These are phyloP conservation scores for Micromys minutus DNA, from an alignment of 2,113 vertebrate species.

Conservation along the genomic window DNA sequence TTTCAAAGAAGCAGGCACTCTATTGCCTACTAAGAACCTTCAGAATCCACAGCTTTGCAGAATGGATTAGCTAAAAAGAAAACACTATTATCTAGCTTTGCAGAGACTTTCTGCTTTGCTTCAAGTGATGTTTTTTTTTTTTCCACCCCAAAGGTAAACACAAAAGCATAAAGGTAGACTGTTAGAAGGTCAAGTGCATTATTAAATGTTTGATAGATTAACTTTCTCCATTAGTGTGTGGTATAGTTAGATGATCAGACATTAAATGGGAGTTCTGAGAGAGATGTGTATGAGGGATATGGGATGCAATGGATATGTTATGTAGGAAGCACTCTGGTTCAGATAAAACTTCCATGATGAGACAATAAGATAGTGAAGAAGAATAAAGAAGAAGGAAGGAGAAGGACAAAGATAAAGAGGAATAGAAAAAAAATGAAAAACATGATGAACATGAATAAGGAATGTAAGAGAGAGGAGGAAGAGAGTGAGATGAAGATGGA, in stretches of 20 bases:
- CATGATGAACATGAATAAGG: background rate
- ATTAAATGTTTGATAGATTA: background rate
- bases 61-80: conserved; percentile 74
- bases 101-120: conserved; percentile 65
- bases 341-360: background rate
- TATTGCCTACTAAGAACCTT: conserved; percentile 57
- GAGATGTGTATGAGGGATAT: background rate
- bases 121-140: conserved; percentile 42
- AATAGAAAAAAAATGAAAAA: background rate
- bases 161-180: conserved; percentile 45
- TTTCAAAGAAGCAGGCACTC: conserved; percentile 53
- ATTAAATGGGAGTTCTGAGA: background rate
- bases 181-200: conserved; percentile 43
- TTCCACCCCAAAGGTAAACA: background rate
- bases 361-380: background rate
- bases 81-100: conserved; percentile 74
- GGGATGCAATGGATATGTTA: background rate
- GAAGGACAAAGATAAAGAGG: background rate
- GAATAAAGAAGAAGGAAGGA: background rate
- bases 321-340: background rate
- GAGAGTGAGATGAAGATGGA: background rate
- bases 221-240: background rate
- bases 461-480: background rate
- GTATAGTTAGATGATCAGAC: no score
- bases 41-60: conserved; percentile 64